Evolutionary conservation across 2,888 invertebrate species (phyloP).

Genomic region (Ischnura elegans): DNA sequence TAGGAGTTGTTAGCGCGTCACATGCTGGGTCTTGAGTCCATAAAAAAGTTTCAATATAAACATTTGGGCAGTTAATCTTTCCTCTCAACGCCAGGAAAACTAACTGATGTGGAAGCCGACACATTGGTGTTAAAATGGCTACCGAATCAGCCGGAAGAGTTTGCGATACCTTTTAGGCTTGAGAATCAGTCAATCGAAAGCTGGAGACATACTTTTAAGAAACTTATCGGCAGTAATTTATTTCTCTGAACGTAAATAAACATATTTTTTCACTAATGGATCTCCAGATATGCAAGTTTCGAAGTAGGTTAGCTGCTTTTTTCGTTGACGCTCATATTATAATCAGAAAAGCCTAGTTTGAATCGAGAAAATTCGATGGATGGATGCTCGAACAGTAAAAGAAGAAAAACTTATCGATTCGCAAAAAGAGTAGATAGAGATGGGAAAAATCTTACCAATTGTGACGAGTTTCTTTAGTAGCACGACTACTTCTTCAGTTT

Average conservation of each 20-base stretch:
- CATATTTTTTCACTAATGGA: too few relatives aligned
- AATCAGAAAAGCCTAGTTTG: not conserved
- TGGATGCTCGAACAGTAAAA: not conserved
- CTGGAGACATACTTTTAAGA: not conserved
- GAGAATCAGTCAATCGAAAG: not conserved
- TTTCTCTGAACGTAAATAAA: not conserved
- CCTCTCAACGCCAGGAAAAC: slow-evolving; percentile 34
- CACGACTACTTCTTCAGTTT: not conserved
- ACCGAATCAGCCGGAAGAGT: not conserved
- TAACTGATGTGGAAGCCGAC: slow-evolving; percentile 14
- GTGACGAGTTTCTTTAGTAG: not conserved
- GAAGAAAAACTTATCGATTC: not conserved
- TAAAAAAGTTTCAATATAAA: slow-evolving; percentile 47
- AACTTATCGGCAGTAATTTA: not conserved
- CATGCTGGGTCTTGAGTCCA: not conserved
- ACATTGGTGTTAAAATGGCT: slow-evolving; percentile 11
- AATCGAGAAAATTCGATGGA: not conserved
- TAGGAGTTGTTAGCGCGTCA: not conserved
- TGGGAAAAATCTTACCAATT: not conserved
- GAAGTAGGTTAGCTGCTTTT: not conserved
- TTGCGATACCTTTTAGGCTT: not conserved
- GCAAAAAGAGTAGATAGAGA: not conserved
- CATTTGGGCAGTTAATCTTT: slow-evolving; percentile 35
- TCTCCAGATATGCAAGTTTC: too few relatives aligned
- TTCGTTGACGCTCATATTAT: not conserved